Evolutionary conservation across 37 sponge, comb jelly and placozoan genomes (phyloP), one percentile per base, ranked within the genome.

Genomic region (Diacarnus erythraeanus): DNA sequence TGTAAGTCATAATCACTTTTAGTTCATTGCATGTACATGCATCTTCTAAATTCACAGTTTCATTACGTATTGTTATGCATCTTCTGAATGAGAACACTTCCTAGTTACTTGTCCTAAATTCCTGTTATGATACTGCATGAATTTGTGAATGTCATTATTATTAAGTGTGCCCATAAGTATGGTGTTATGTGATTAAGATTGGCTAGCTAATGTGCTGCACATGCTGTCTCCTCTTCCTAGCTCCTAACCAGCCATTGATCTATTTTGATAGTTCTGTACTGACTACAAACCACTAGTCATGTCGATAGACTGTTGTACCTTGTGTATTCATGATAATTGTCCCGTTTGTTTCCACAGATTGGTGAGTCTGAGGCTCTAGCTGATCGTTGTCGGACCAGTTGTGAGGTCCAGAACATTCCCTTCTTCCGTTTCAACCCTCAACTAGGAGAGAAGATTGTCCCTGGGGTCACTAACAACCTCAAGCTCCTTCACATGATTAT

Each of bases 381-480:
- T 43, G 73, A 78, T 22, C 36, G 47, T 35, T 85, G 86, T 39
- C 69, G 36, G 61, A 71, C 38, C 42, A 64, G 70, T 47, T 86
- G 87, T 79, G 67, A 79, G 40, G 75, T 17, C 0, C 87, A 86
- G 38, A 66, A 75, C 66, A 79, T 86, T 29, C 65, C 67, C n/a
- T 86, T 80, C 69, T 86, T 79, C 57, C 80, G 87, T 5, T 86
- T 86, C 80, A 86, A 66, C 47, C 87, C 87, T 21, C 74, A 65
- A 0, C 74, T 86, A 17, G 35, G 54, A 4, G 75, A 63, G 57
- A 51, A 38, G 34, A 86, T 86, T 42, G 64, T 31, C 34, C 59
- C 80, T 5, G 54, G 67, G 44, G 80, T 60, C 30, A 86, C 80
- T 1, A 54, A 75, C 59, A 51, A 54, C 56, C 31, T 47, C 30